Evolutionary conservation across 1,140 invertebrate genomes (phyloP).

Genomic region (Berghia stephanieae): DNA sequence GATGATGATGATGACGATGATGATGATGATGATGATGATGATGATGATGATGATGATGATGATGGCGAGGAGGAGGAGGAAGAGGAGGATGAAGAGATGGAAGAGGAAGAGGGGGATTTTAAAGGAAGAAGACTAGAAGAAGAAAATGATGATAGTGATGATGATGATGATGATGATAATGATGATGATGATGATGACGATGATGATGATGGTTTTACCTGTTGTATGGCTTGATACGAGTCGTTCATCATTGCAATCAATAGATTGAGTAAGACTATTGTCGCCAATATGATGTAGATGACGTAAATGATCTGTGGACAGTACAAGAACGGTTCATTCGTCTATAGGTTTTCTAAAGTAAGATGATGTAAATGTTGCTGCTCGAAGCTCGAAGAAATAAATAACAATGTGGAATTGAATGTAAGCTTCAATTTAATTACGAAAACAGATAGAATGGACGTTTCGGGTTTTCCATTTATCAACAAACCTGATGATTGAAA

Average conservation of each 20-base stretch:
- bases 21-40: neutral
- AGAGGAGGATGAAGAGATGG: neutral
- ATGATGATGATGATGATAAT: neutral
- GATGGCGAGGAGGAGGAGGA: neutral
- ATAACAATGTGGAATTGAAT: no score
- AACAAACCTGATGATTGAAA: no score
- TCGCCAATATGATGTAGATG: conserved; percentile 55
- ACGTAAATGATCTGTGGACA: conserved; percentile 44
- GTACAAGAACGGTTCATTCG: neutral
- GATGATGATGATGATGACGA: neutral
- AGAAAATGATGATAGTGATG: neutral
- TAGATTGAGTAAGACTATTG: conserved; percentile 58
- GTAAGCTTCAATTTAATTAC: no score
- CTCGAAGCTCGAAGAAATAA: no score
- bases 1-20: neutral
- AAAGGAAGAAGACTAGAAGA: no score
- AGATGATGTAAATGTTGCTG: no score
- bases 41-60: conserved; percentile 9
- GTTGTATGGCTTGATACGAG: conserved; percentile 44
- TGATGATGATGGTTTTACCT: conserved; percentile 16
- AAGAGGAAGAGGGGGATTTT: conserved; percentile 15
- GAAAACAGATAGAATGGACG: no score
- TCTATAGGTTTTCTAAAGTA: no score
- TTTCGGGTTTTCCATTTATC: no score
- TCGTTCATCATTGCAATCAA: conserved; percentile 65